Evolutionary conservation across 2,797 vertebrate species (phyloP).

Genomic region (Chaetophractus vellerosus): DNA sequence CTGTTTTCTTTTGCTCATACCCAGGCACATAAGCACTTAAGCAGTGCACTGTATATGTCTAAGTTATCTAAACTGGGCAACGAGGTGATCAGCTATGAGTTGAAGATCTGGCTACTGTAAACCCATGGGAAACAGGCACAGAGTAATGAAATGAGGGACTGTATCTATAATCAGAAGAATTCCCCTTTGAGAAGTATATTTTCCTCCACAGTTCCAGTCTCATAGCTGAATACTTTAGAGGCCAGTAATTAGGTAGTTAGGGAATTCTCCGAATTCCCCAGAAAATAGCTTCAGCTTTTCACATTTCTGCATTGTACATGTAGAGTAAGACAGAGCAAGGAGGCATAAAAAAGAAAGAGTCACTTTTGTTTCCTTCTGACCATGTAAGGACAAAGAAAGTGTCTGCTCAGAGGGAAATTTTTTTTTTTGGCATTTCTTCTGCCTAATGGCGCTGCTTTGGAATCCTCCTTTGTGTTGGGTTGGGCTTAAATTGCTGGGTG

Average conservation of each 20-base stretch:
- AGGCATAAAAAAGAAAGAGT: background rate
- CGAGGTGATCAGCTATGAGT: background rate
- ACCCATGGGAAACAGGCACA: background rate
- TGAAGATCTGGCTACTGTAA: background rate
- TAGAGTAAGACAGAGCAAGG: background rate
- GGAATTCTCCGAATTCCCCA: slow-evolving; percentile 54
- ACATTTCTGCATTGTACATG: slow-evolving; percentile 16
- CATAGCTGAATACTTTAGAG: slow-evolving; percentile 55
- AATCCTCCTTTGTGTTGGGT: background rate
- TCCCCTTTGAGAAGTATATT: slow-evolving; percentile 21
- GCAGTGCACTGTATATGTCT: background rate
- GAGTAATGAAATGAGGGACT: slow-evolving; percentile 5
- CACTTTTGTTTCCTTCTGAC: background rate
- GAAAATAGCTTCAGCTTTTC: background rate
- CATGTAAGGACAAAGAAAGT: background rate
- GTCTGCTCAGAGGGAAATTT: background rate
- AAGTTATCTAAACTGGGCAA: slow-evolving; percentile 6
- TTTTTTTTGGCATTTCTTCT: background rate
- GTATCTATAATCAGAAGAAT: slow-evolving; percentile 41
- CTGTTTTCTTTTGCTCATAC: slow-evolving; percentile 22
- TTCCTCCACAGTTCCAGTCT: slow-evolving; percentile 38
- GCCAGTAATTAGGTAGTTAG: slow-evolving; percentile 50
- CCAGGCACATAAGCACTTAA: background rate
- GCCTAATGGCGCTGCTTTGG: background rate
- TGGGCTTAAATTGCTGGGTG: slow-evolving; percentile 19